Conservation (phyloP, 37 sponge, comb jelly and placozoan species). For the Hexactinellida sp. region DNA sequence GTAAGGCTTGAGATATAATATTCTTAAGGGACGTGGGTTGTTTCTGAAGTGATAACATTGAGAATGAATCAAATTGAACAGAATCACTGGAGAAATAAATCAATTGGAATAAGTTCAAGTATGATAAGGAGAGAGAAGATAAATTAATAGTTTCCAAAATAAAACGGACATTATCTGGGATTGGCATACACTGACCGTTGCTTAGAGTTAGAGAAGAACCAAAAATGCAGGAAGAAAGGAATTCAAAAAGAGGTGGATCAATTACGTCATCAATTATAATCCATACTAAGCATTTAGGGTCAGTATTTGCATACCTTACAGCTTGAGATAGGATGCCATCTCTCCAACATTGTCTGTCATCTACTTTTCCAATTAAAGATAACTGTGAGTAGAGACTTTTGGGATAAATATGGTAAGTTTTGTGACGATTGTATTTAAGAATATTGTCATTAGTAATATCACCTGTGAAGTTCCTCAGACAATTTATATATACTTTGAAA, state of each 20-base stretch:
- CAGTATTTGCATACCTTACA: neutral
- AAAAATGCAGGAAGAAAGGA: neutral
- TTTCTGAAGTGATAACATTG: neutral
- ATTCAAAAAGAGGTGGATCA: neutral
- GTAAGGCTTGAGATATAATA: neutral
- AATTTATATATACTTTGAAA: neutral
- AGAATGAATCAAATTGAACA: neutral
- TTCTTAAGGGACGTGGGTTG: neutral
- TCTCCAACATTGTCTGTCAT: neutral
- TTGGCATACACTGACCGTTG: neutral
- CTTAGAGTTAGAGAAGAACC: neutral
- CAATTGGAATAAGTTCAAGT: neutral
- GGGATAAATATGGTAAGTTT: neutral
- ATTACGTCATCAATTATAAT: conserved; percentile 3
- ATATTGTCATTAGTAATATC: conserved; percentile 9
- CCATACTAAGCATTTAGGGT: neutral
- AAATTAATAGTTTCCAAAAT: neutral
- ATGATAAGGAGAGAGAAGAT: neutral
- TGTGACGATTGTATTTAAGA: neutral
- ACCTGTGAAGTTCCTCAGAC: neutral
- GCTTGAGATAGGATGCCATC: conserved; percentile 3
- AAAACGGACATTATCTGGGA: neutral
- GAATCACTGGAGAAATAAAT: neutral
- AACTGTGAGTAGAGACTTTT: neutral
- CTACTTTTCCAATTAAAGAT: neutral